These are phyloP conservation scores for Linepithema humile DNA, from an alignment of 1,140 invertebrate genomes.

Conservation along the genomic window DNA sequence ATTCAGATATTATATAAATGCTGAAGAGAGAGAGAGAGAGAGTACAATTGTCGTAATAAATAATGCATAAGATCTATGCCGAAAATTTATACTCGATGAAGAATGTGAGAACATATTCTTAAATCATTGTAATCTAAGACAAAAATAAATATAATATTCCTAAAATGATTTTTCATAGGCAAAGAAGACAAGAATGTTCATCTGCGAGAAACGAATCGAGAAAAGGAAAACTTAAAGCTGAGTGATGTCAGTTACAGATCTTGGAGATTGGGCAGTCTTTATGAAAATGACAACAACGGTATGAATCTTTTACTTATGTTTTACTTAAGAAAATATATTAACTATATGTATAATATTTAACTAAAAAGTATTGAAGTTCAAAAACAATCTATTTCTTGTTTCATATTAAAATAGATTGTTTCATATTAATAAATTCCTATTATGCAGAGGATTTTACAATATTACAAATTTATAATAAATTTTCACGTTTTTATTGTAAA, in stretches of 20 bases:
- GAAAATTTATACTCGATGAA: not conserved
- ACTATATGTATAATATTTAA: too few relatives aligned
- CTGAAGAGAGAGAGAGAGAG: not conserved
- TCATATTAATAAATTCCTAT: too few relatives aligned
- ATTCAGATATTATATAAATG: not conserved
- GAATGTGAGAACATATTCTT: not conserved
- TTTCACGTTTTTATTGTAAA: too few relatives aligned
- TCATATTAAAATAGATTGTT: too few relatives aligned
- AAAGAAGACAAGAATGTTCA: constrained; percentile 67
- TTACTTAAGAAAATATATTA: too few relatives aligned
- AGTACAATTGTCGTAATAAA: not conserved
- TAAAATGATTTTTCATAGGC: constrained; percentile 63
- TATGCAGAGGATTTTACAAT: too few relatives aligned
- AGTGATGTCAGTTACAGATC: constrained; percentile 82
- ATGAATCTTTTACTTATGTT: constrained; percentile 16
- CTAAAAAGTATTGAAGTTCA: too few relatives aligned
- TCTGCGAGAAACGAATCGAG: constrained; percentile 65
- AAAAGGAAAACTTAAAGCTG: constrained; percentile 78
- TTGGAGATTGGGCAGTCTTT: constrained; percentile 82
- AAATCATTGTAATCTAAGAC: not conserved
- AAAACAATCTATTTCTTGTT: too few relatives aligned
- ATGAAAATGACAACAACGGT: constrained; percentile 78
- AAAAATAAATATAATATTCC: not conserved
- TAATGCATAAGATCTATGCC: too few relatives aligned
- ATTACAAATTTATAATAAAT: too few relatives aligned